These are phyloP conservation scores for Euphydryas editha DNA, from an alignment of 2,888 invertebrate species.

Conservation along the genomic window DNA sequence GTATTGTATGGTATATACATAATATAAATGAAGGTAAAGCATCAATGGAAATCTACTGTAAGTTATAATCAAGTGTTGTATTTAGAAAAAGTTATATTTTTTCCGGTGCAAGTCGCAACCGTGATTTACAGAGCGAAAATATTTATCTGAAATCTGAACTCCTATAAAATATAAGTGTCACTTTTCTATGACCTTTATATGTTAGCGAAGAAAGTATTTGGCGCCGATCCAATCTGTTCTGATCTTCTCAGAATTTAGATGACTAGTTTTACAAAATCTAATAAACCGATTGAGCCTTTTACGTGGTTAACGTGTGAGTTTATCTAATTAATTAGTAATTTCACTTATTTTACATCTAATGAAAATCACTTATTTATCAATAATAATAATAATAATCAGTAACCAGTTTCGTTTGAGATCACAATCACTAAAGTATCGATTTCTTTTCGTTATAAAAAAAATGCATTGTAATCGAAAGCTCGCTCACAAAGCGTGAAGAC, in stretches of 20 bases:
- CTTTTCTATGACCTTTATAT: slow-evolving; percentile 54
- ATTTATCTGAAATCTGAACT: slow-evolving; percentile 13
- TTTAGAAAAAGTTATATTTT: not conserved
- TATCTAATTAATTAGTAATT: not conserved
- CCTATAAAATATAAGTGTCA: slow-evolving; percentile 54
- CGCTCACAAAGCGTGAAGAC: slow-evolving; percentile 75
- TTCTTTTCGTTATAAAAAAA: slow-evolving; percentile 69
- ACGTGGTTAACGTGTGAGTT: slow-evolving; percentile 27
- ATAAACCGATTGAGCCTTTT: slow-evolving; percentile 21
- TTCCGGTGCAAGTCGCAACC: slow-evolving; percentile 1
- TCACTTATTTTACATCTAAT: slow-evolving; percentile 27
- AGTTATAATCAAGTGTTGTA: not conserved
- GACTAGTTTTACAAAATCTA: slow-evolving; percentile 44
- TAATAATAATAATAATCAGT: slow-evolving; percentile 42
- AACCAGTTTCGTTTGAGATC: slow-evolving; percentile 47
- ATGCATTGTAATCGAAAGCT: slow-evolving; percentile 75
- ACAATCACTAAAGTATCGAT: slow-evolving; percentile 68
- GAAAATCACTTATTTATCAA: slow-evolving; percentile 24
- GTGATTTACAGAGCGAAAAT: slow-evolving; percentile 22
- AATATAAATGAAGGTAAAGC: not conserved
- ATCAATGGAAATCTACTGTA: not conserved
- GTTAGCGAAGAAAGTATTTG: slow-evolving; percentile 62
- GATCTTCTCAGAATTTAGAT: slow-evolving; percentile 66
- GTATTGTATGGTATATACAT: not conserved
- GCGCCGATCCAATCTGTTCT: slow-evolving; percentile 65